These are phyloP conservation scores for Amblyjoppa proteus DNA, from an alignment of 2,888 invertebrate species.

Conservation along the genomic window DNA sequence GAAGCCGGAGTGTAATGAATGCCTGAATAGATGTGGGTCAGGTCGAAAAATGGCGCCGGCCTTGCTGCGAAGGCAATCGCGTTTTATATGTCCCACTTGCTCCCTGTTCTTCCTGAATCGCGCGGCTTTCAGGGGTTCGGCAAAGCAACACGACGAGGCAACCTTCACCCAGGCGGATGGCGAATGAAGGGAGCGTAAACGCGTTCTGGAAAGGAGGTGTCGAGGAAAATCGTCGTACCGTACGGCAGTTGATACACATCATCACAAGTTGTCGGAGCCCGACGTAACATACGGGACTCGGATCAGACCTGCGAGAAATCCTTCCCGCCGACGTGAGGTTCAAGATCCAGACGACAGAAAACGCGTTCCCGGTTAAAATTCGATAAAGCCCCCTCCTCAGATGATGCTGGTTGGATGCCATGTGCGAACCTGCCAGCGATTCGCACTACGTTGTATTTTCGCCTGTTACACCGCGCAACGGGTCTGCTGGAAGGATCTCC, in stretches of 20 bases:
- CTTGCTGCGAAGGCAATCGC: constrained; percentile 17
- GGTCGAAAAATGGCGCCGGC: constrained; percentile 44
- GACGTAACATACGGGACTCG: not conserved
- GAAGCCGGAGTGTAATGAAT: constrained; percentile 60
- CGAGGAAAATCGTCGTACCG: constrained; percentile 11
- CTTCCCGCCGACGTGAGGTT: constrained; percentile 15
- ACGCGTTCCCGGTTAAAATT: constrained; percentile 66
- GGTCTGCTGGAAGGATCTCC: constrained; percentile 39
- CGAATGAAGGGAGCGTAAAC: not conserved
- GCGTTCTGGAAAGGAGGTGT: not conserved
- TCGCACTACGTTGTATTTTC: constrained; percentile 59
- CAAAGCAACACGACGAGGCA: constrained; percentile 4
- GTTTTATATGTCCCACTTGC: constrained; percentile 25
- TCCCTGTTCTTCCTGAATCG: constrained; percentile 28
- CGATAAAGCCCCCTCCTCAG: constrained; percentile 55
- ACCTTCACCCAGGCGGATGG: not conserved
- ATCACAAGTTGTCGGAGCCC: no score
- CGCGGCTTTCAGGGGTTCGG: constrained; percentile 5
- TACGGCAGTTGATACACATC: not conserved
- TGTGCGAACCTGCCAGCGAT: constrained; percentile 45
- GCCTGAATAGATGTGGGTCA: constrained; percentile 68
- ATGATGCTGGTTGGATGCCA: constrained; percentile 16
- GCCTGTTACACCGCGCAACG: constrained; percentile 22
- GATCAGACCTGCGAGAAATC: not conserved
- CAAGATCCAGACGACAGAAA: constrained; percentile 47